phyloP scores from a whole-genome alignment of 2,113 vertebrate genomes.

The Spea multiplicata region DNA sequence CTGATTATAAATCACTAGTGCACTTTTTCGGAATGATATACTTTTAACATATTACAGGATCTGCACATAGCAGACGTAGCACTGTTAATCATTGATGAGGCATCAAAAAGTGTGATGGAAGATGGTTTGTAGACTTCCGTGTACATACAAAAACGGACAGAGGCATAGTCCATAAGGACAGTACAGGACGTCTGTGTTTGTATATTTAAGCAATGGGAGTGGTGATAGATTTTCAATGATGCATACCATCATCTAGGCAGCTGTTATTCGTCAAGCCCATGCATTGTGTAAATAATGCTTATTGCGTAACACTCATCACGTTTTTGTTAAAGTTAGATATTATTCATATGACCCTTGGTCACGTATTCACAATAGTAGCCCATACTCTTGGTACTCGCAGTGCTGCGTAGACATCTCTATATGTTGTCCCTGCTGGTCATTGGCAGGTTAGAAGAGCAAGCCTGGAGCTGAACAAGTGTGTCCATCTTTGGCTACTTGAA shows the following conservation, averaged over 20 bases:
- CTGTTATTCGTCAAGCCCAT: constrained; percentile 23
- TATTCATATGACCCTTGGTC: too few relatives aligned
- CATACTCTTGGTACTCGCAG: too few relatives aligned
- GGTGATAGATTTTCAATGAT: constrained; percentile 8
- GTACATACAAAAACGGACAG: constrained; percentile 1
- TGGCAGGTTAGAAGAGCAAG: too few relatives aligned
- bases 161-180: constrained; percentile 14
- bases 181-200: background rate
- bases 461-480: too few relatives aligned
- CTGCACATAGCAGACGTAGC: background rate
- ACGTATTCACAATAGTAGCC: too few relatives aligned
- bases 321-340: too few relatives aligned
- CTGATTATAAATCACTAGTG: constrained; percentile 3
- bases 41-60: background rate
- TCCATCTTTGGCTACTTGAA: too few relatives aligned
- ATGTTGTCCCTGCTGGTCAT: too few relatives aligned
- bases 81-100: constrained; percentile 30
- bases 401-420: too few relatives aligned
- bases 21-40: constrained; percentile 5
- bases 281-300: background rate
- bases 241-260: constrained; percentile 8
- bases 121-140: constrained; percentile 2
- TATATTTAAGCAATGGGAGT: constrained; percentile 27
- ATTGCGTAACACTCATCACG: too few relatives aligned
- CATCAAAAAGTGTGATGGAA: constrained; percentile 2